Evolutionary conservation across 1,140 invertebrate genomes (phyloP).

Genomic region (Zophobas atratus): DNA sequence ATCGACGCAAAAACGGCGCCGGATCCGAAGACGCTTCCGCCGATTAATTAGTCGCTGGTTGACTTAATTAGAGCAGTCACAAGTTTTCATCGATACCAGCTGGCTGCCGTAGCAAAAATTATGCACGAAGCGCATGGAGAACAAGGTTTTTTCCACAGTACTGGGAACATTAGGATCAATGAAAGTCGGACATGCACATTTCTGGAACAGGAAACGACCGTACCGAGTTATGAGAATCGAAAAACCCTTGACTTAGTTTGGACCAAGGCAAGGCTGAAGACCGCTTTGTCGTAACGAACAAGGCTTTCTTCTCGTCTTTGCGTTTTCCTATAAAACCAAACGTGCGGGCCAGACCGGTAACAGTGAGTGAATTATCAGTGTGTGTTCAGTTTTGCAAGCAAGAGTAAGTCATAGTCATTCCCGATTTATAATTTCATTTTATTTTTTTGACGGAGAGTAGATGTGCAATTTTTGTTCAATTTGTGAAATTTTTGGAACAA

Average conservation of each 20-base stretch:
- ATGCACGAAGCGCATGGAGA: too few relatives aligned
- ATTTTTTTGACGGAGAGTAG: background rate
- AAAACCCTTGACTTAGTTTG: constrained; percentile 47
- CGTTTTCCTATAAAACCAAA: constrained; percentile 40
- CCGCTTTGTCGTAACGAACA: constrained; percentile 25
- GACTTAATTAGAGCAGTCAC: too few relatives aligned
- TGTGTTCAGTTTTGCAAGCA: constrained; percentile 20
- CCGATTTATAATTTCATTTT: background rate
- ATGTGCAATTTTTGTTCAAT: background rate
- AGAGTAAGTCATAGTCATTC: constrained; percentile 1
- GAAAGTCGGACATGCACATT: too few relatives aligned
- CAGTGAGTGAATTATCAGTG: constrained; percentile 14
- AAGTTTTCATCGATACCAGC: too few relatives aligned
- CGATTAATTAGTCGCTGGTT: too few relatives aligned
- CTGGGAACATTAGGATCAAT: too few relatives aligned
- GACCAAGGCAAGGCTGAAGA: constrained; percentile 48
- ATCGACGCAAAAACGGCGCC: too few relatives aligned
- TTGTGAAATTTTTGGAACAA: background rate
- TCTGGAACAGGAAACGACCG: too few relatives aligned
- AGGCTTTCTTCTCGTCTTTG: constrained; percentile 35
- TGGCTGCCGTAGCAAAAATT: too few relatives aligned
- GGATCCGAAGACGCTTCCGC: too few relatives aligned
- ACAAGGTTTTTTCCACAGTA: too few relatives aligned
- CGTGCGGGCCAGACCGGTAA: constrained; percentile 15
- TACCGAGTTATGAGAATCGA: constrained; percentile 5